Evolutionary conservation across 2,797 vertebrate species (phyloP).

Genomic region (Enteromius mattozi): DNA sequence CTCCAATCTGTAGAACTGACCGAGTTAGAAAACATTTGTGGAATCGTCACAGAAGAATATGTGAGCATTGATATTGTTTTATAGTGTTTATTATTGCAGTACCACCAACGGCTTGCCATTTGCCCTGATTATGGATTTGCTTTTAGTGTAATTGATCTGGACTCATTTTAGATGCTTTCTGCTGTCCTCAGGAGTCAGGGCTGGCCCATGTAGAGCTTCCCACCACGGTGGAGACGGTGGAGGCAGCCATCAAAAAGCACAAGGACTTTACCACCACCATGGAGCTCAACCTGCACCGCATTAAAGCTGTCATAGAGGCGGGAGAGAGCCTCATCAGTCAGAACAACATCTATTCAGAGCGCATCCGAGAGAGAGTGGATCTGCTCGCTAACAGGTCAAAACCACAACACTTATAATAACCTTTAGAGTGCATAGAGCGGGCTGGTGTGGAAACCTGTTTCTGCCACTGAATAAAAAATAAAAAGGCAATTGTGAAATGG

Average conservation of each 20-base stretch:
- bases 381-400: constrained; percentile 83
- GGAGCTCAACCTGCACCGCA: constrained; percentile 90
- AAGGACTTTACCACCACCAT: constrained; percentile 91
- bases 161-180: neutral
- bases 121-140: constrained; percentile 7
- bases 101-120: neutral
- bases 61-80: neutral
- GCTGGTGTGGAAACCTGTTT: neutral
- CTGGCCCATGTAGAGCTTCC: constrained; percentile 86
- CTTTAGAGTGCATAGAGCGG: neutral
- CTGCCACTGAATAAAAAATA: neutral
- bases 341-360: constrained; percentile 85
- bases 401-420: neutral
- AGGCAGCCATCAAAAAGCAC: constrained; percentile 86
- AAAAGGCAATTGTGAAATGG: neutral
- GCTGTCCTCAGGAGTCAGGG: constrained; percentile 78
- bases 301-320: constrained; percentile 86
- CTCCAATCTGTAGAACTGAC: neutral
- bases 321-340: constrained; percentile 88
- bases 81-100: constrained; percentile 19
- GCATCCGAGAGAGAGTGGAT: constrained; percentile 83
- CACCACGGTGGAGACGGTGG: constrained; percentile 83
- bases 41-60: neutral
- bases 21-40: neutral
- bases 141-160: constrained; percentile 15